phyloP scores from a whole-genome alignment of 2,797 vertebrate species.

The Acestrorhynchus altus region DNA sequence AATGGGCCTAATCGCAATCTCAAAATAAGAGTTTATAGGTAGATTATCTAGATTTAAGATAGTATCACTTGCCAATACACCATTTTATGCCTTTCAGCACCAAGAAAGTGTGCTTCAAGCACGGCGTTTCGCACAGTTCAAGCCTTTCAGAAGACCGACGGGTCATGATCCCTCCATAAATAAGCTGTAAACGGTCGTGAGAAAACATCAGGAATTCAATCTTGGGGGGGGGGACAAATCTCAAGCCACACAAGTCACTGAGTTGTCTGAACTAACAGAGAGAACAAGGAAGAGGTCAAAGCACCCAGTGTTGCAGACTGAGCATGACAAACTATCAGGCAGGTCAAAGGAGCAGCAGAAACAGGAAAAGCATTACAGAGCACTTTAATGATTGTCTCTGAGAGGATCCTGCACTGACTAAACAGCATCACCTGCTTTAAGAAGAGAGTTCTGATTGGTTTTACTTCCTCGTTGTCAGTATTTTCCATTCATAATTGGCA shows the following conservation, averaged over 20 bases:
- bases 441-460: slow-evolving; percentile 49
- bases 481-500: slow-evolving; percentile 68
- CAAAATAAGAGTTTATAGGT: too few relatives aligned
- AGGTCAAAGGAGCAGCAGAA: slow-evolving; percentile 28
- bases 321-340: not conserved
- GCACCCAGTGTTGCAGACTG: slow-evolving; percentile 1
- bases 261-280: not conserved
- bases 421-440: slow-evolving; percentile 65
- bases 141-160: not conserved
- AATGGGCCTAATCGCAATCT: too few relatives aligned
- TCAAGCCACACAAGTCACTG: not conserved
- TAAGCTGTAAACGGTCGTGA: too few relatives aligned
- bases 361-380: slow-evolving; percentile 55
- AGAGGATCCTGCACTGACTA: slow-evolving; percentile 68
- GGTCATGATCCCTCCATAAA: not conserved
- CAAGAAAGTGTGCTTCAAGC: too few relatives aligned
- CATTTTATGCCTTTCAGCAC: too few relatives aligned
- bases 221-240: too few relatives aligned
- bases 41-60: too few relatives aligned
- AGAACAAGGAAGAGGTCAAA: not conserved
- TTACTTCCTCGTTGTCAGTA: slow-evolving; percentile 37
- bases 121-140: too few relatives aligned
- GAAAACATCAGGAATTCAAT: not conserved
- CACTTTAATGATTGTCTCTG: slow-evolving; percentile 80
- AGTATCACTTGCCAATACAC: too few relatives aligned